Percentiles rank a stretch among this genome's conserved stretches.
Evolutionary conservation across 2,888 invertebrate species (phyloP).

Genomic region (Ferdinandea cuprea): DNA sequence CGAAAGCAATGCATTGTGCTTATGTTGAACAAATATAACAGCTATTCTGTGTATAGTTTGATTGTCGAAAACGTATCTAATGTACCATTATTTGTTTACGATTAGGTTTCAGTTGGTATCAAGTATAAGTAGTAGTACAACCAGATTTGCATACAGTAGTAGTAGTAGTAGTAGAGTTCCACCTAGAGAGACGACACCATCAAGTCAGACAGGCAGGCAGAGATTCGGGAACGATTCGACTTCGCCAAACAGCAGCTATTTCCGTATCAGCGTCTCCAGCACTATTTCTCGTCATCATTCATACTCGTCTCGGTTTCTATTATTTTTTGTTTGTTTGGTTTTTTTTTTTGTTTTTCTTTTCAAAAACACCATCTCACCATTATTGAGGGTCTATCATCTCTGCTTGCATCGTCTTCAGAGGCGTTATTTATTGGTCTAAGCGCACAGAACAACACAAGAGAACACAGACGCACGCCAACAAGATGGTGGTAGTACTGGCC

Average conservation of each 20-base stretch:
- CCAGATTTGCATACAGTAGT: constrained; percentile 72
- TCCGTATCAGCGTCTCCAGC: constrained; percentile 55
- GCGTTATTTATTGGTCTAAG: constrained; percentile 48
- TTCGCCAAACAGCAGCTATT: constrained; percentile 31
- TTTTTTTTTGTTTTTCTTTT: constrained; percentile 32
- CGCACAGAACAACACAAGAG: constrained; percentile 64
- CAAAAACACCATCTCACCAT: constrained; percentile 71
- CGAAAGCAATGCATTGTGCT: constrained; percentile 42
- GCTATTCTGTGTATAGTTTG: constrained; percentile 53
- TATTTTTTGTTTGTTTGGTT: constrained; percentile 24
- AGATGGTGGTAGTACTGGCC: constrained; percentile 64
- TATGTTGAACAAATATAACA: constrained; percentile 50
- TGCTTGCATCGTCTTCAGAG: constrained; percentile 58
- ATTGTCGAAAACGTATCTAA: constrained; percentile 75
- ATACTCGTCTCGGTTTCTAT: constrained; percentile 31
- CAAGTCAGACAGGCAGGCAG: constrained; percentile 60
- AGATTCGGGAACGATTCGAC: constrained; percentile 41
- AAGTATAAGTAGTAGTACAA: constrained; percentile 73
- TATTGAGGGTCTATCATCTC: constrained; percentile 69
- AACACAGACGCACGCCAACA: constrained; percentile 68
- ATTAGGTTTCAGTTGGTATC: constrained; percentile 63
- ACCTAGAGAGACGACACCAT: constrained; percentile 60
- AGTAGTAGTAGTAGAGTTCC: constrained; percentile 67
- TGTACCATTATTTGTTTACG: constrained; percentile 75
- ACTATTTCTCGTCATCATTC: constrained; percentile 40